These are phyloP conservation scores for Micronycteris hirsuta DNA, from an alignment of 2,113 vertebrate genomes.

Conservation along the genomic window DNA sequence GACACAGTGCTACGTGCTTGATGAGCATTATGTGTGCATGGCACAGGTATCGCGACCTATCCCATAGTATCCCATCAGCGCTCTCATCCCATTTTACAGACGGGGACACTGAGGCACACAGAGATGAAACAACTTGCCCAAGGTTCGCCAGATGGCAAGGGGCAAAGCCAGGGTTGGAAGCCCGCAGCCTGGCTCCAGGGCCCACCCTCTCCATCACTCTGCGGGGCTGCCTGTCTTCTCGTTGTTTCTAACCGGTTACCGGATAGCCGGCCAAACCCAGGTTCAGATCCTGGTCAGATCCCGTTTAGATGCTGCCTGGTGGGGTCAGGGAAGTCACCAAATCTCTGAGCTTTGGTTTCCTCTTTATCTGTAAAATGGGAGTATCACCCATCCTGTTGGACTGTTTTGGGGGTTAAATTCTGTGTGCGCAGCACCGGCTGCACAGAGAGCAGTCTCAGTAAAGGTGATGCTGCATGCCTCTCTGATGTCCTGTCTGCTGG, in stretches of 20 bases:
- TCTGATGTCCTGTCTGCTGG: rapidly evolving
- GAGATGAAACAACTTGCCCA: not conserved
- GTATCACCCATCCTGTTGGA: too few relatives aligned
- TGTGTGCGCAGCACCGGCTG: rapidly evolving
- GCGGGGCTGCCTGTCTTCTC: not conserved
- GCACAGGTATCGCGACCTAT: not conserved
- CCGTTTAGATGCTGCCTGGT: too few relatives aligned
- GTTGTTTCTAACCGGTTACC: not conserved
- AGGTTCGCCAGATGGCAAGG: not conserved
- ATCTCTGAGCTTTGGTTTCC: not conserved
- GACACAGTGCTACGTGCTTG: too few relatives aligned
- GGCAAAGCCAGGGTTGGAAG: not conserved
- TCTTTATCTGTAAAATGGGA: not conserved
- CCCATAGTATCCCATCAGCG: too few relatives aligned
- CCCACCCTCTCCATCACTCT: not conserved
- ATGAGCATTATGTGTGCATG: rapidly evolving
- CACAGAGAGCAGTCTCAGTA: too few relatives aligned
- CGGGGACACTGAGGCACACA: not conserved
- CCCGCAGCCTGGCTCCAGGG: not conserved
- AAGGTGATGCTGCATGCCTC: not conserved
- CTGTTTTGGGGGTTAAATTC: not conserved
- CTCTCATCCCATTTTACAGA: not conserved
- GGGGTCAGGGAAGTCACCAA: not conserved
- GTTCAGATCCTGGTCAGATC: not conserved
- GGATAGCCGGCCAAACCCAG: not conserved